Base-by-base conservation (phyloP, 2,113 vertebrate genomes). In the Elephas maximus region DNA sequence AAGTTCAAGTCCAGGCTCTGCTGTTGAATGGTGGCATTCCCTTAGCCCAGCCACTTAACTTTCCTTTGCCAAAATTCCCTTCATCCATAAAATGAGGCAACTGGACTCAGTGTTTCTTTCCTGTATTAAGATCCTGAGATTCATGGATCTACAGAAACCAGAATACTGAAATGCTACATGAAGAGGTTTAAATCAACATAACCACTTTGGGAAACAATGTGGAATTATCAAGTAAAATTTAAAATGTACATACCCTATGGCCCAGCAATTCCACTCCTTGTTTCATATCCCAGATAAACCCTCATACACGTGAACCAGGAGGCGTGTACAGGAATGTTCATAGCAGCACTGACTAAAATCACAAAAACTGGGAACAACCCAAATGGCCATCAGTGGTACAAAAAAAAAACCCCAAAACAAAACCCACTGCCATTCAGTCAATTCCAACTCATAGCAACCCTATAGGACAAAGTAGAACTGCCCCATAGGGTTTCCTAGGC, bases 211-310 rank as follows among this genome's bases (percentile, higher is more conserved):
- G 21, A 93, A 74, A 89, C 67, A 48, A 37, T 48, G 37, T 48
- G 90, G 15, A 57, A 24, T 74, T 76, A 84, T 81, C 41, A 88
- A 95, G 89, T 77, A 92, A 95, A 87, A 63, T 77, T 53, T 77
- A 48, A 86, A 74, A 57, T 9, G 30, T 76, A 33, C 20, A 41
- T 21, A 65, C 17, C 10, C 33, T 37, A 69, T 37, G 44, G 78
- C 9, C 33, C 81, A 28, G 8, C 44, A 62, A 28, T 44, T 81
- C 44, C 60, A 74, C 24, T 83, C 45, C 41, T 57, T 23, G 30
- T 86, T 93, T 60, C 45, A 69, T 26, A 69, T 21, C 53, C 79
- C 73, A 77, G 67, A 65, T 74, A 71, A 94, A 94, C 28, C 53
- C 80, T 67, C 11, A 74, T 14, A 0, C 48, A 62, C 26, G 10